Conservation (phyloP, 2,113 vertebrate species). For the Brienomyrus longianalis region DNA sequence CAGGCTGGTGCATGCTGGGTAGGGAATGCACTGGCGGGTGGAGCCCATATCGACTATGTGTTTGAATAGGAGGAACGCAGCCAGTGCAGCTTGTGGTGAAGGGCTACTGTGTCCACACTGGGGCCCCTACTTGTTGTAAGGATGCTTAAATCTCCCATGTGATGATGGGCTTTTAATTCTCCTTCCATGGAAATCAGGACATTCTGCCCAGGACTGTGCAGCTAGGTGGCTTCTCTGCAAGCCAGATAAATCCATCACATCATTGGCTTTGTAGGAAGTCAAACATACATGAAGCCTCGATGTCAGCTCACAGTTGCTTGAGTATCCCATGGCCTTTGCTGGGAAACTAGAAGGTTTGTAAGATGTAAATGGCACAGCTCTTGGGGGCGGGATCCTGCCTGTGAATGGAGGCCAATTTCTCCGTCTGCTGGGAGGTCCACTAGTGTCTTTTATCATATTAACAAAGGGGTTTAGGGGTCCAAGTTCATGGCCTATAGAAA, state of each 20-base stretch:
- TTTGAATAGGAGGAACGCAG: conserved; percentile 5
- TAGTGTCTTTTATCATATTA: neutral
- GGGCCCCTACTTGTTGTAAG: neutral
- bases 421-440: neutral
- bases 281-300: neutral
- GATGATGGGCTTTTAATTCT: neutral
- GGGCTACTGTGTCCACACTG: neutral
- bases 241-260: neutral
- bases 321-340: neutral
- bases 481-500: neutral
- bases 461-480: neutral
- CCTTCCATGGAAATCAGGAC: neutral
- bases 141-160: neutral
- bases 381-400: neutral
- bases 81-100: neutral
- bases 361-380: neutral
- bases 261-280: neutral
- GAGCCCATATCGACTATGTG: neutral
- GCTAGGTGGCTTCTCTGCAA: neutral
- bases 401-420: neutral
- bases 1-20: conserved; percentile 22
- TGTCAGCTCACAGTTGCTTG: neutral
- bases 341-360: neutral
- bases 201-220: neutral
- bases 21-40: conserved; percentile 18